Evolutionary conservation across 1,140 invertebrate genomes (phyloP).

Genomic region (Drosophila novamexicana): DNA sequence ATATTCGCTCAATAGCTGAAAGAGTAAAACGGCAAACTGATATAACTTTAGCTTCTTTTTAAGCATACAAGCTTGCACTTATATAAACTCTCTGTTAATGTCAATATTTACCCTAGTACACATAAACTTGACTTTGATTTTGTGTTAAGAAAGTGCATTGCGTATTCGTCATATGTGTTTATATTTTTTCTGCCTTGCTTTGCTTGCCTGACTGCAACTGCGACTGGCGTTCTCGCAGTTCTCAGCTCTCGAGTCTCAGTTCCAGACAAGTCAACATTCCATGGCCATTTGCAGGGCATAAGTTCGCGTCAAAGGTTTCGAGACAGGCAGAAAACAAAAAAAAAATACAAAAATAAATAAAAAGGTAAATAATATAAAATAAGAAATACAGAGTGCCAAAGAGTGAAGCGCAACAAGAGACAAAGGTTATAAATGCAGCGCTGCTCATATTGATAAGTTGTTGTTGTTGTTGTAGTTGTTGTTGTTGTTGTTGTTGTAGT

Average conservation of each 20-base stretch:
- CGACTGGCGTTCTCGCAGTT: constrained; percentile 19
- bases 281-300: constrained; percentile 81
- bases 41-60: too few relatives aligned
- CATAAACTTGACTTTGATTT: constrained; percentile 2
- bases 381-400: constrained; percentile 51
- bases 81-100: not conserved
- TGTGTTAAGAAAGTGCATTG: constrained; percentile 11
- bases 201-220: constrained; percentile 22
- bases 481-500: constrained; percentile 8
- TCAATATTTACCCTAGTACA: constrained; percentile 13
- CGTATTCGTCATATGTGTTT: constrained; percentile 19
- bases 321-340: constrained; percentile 37
- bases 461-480: constrained; percentile 22
- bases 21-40: too few relatives aligned
- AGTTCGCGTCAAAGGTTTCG: constrained; percentile 82
- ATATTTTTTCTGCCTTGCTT: not conserved
- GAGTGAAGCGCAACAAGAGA: constrained; percentile 62
- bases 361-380: constrained; percentile 25
- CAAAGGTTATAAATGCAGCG: constrained; percentile 67
- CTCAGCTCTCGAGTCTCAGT: constrained; percentile 60
- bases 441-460: constrained; percentile 68
- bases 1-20: too few relatives aligned
- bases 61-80: too few relatives aligned
- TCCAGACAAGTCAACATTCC: constrained; percentile 76
- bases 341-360: constrained; percentile 4